Evolutionary conservation across 2,113 vertebrate genomes (phyloP).

Genomic region (Eidolon helvum): DNA sequence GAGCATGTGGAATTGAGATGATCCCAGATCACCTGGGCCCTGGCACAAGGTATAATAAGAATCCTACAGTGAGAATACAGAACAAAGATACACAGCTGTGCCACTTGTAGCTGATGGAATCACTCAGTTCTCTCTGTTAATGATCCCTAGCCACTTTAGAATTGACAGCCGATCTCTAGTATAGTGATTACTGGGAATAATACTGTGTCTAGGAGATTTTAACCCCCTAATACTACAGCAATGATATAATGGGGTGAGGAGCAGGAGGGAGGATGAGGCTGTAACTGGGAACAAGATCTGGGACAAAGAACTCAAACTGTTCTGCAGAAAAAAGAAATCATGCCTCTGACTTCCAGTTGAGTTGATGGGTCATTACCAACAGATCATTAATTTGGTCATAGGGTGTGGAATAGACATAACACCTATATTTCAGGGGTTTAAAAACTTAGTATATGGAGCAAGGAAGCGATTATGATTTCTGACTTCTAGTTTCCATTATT

Average conservation of each 20-base stretch:
- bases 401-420: conserved; percentile 45
- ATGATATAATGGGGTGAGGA: neutral
- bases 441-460: neutral
- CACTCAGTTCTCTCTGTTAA: neutral
- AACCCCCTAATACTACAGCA: neutral
- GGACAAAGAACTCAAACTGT: neutral
- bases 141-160: neutral
- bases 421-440: conserved; percentile 48
- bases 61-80: neutral
- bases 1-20: neutral
- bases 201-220: neutral
- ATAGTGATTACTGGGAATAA: neutral
- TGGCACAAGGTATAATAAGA: neutral
- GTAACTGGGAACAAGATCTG: neutral
- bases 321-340: neutral
- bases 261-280: neutral
- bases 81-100: neutral
- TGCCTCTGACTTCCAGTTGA: neutral
- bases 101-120: neutral
- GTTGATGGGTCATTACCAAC: neutral
- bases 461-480: conserved; percentile 25
- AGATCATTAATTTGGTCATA: conserved; percentile 62
- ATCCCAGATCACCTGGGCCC: neutral
- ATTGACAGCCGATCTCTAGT: neutral
- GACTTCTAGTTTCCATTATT: conserved; percentile 59